Evolutionary conservation across 2,113 vertebrate genomes (phyloP).

Genomic region (Ammospiza caudacuta): DNA sequence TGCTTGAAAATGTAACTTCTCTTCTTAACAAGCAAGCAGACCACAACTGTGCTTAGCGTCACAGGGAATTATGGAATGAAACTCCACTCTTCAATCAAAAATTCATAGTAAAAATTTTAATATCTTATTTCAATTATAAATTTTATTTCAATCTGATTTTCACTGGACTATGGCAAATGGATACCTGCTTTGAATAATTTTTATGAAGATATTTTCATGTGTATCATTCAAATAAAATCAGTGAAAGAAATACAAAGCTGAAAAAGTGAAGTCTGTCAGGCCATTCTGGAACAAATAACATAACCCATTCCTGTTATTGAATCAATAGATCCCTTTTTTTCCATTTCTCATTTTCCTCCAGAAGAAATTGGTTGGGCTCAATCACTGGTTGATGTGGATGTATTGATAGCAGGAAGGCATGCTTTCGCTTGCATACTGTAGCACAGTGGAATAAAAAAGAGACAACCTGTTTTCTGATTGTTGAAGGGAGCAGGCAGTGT

Average conservation of each 20-base stretch:
- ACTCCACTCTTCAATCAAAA: neutral
- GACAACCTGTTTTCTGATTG: neutral
- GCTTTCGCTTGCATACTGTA: neutral
- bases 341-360: neutral
- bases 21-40: neutral
- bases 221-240: neutral
- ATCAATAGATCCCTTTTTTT: neutral
- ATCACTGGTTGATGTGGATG: neutral
- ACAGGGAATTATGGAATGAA: neutral
- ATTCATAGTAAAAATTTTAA: neutral
- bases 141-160: neutral
- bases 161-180: neutral
- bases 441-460: neutral
- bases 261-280: neutral
- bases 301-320: neutral
- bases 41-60: neutral
- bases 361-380: neutral
- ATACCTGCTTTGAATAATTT: neutral
- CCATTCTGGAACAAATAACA: neutral
- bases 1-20: neutral
- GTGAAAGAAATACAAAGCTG: neutral
- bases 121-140: neutral
- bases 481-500: accelerated
- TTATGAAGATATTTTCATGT: neutral
- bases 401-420: neutral